A percentile compares a stretch with the other conserved stretches of the same genome.
phyloP scores from a whole-genome alignment of 2,888 invertebrate species.

The Thalpophila matura region DNA sequence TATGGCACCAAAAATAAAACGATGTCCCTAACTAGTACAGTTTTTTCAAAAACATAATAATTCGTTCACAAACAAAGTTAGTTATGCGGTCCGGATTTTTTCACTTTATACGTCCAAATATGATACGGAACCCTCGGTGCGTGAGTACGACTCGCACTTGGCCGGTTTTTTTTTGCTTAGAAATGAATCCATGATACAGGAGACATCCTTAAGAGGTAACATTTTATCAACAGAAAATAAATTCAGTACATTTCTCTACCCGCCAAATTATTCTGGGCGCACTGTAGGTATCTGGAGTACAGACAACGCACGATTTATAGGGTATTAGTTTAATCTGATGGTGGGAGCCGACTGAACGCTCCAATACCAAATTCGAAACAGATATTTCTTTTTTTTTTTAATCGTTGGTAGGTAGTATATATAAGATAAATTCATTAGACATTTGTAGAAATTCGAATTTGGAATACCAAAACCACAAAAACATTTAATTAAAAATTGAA shows the following conservation, averaged over 20 bases:
- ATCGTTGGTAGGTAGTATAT: not conserved
- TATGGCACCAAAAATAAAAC: too few species aligned
- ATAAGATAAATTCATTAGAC: conserved; percentile 14
- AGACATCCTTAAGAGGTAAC: not conserved
- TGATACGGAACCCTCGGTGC: too few species aligned
- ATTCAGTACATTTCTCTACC: not conserved
- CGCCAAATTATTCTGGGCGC: conserved; percentile 6
- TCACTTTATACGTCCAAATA: too few species aligned
- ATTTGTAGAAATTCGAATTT: conserved; percentile 17
- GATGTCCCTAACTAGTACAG: too few species aligned
- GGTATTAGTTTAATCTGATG: conserved; percentile 48
- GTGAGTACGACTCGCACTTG: too few species aligned
- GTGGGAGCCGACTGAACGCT: conserved; percentile 22
- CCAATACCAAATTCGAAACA: conserved; percentile 33
- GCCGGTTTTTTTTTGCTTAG: too few species aligned
- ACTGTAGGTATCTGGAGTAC: conserved; percentile 40
- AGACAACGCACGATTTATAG: conserved; percentile 50
- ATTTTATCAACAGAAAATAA: not conserved
- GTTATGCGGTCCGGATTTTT: too few species aligned
- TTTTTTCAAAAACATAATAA: too few species aligned
- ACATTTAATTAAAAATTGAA: too few species aligned
- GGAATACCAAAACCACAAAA: not conserved
- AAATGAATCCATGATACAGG: too few species aligned
- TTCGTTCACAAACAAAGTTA: too few species aligned
- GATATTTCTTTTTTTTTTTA: conserved; percentile 2